A percentile compares a stretch with the other conserved stretches of the same genome.
Conservation (phyloP, 2,113 vertebrate genomes). For the Microtus pennsylvanicus region DNA sequence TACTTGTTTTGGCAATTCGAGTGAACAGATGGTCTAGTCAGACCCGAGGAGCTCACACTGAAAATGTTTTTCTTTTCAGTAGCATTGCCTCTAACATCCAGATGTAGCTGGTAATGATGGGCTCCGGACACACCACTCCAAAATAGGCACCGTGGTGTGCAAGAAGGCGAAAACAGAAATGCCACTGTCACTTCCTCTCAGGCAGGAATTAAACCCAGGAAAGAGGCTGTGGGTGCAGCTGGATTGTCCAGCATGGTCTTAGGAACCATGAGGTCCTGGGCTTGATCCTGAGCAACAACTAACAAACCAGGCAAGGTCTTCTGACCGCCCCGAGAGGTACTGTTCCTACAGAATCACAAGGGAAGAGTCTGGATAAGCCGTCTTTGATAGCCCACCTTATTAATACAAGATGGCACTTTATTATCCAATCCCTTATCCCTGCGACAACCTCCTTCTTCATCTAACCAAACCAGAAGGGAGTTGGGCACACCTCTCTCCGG, state of each 20-base stretch:
- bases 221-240: background rate
- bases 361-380: background rate
- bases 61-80: background rate
- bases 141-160: background rate
- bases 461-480: background rate
- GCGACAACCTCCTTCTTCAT: background rate
- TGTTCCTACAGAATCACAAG: no score
- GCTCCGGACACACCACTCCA: background rate
- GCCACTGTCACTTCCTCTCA: background rate
- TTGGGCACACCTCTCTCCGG: background rate
- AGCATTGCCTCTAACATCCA: constrained; percentile 21
- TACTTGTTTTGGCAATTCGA: constrained; percentile 26
- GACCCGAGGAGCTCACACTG: background rate
- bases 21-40: background rate
- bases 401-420: background rate
- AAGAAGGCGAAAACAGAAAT: background rate
- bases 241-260: no score
- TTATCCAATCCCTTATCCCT: background rate
- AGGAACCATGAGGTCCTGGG: background rate
- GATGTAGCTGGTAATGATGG: background rate
- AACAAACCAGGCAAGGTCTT: background rate
- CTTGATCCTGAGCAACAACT: background rate
- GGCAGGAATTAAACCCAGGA: background rate
- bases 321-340: background rate
- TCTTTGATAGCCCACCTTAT: background rate